Evolutionary conservation across 2,113 vertebrate species (phyloP), one percentile per base, ranked within the genome.

Genomic region (Paraplagusia blochii): DNA sequence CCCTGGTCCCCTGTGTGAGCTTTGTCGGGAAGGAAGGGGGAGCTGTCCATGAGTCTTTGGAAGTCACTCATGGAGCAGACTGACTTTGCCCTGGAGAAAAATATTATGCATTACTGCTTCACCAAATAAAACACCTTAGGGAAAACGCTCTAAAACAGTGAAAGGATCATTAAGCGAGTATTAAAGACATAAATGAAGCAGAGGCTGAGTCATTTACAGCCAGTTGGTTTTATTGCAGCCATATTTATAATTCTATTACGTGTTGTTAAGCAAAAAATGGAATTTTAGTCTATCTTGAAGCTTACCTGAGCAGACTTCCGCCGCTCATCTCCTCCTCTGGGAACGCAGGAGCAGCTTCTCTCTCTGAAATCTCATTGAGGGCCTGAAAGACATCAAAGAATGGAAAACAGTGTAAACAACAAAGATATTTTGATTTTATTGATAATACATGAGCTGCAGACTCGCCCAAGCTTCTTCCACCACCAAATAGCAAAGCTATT

Each of bases 51-150:
- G 73, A 98, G 69, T 48, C 94, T 92, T 78, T 98, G 95, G 89
- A 99, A 98, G 84, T 99, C 97, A 0, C 94, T 98, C 96, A 99
- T 99, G 80, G 96, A 99, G 71, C 95, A 98, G 62, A 98, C 95
- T 0, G 97, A 99, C 86, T 98, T 95, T 0, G 95, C 95, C 89
- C 97, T 99, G 72, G 62, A 79, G 7, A 51, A 34, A 7, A 44
- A n/a, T n/a, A n/a, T n/a, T n/a, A n/a, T n/a, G n/a, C n/a, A n/a
- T n/a, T n/a, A n/a, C n/a, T n/a, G n/a, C n/a, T n/a, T n/a, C n/a
- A n/a, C n/a, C n/a, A n/a, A n/a, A n/a, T n/a, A 29, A 29, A 29
- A 29, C 22, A 29, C 2, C 22, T 6, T 29, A 2, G 6, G 22
- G 22, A 29, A 29, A 29, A 29, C 6, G 2, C 22, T 4, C 22